These are phyloP conservation scores for Morelia viridis DNA, from an alignment of 2,797 vertebrate genomes.

Conservation along the genomic window DNA sequence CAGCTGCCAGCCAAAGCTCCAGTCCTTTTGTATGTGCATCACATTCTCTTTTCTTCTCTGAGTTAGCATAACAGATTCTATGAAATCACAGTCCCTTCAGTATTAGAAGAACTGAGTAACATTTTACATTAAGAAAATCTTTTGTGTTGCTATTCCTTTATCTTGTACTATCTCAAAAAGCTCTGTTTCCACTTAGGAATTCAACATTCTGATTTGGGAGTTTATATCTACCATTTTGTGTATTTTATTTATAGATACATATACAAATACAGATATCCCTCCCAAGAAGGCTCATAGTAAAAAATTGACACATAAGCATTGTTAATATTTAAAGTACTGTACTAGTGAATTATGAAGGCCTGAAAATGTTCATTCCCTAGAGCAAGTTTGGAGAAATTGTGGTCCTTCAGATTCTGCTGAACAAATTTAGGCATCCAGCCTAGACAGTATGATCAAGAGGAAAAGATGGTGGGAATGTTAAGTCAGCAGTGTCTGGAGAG, in stretches of 20 bases:
- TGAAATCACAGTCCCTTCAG: neutral
- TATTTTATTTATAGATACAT: neutral
- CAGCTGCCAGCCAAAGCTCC: neutral
- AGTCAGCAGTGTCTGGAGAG: too few species aligned
- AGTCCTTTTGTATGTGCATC: neutral
- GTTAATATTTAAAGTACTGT: neutral
- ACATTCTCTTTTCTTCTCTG: neutral
- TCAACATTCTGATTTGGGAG: neutral
- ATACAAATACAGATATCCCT: neutral
- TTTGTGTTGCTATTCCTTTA: too few species aligned
- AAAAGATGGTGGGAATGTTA: neutral
- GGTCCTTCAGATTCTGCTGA: neutral
- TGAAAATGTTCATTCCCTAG: neutral
- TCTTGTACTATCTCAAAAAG: neutral
- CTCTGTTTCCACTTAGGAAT: neutral
- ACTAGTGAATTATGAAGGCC: neutral
- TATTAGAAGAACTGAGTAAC: neutral
- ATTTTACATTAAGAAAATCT: neutral
- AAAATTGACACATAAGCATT: neutral
- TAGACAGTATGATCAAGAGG: neutral
- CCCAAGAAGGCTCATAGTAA: neutral
- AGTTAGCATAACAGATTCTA: neutral
- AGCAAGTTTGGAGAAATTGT: neutral
- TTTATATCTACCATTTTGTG: neutral
- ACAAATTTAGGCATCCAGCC: neutral